Percentiles rank a stretch among this genome's conserved stretches.
These are phyloP conservation scores for Lathronympha strigana DNA, from an alignment of 2,888 invertebrate species.

Conservation along the genomic window DNA sequence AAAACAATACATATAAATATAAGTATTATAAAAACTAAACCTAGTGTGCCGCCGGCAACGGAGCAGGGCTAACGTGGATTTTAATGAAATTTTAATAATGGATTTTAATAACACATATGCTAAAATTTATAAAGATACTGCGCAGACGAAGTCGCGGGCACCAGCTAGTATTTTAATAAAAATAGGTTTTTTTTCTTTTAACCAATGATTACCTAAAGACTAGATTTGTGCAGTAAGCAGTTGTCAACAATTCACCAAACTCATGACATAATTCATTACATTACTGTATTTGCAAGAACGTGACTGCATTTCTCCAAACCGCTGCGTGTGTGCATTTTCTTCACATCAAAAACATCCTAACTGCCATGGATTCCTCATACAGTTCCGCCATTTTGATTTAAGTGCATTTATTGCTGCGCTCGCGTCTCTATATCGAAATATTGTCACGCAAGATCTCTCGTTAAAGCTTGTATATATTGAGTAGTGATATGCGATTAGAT, in stretches of 20 bases:
- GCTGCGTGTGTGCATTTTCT: neutral
- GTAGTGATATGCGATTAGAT: constrained; percentile 5
- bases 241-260: constrained; percentile 6
- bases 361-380: neutral
- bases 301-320: constrained; percentile 26
- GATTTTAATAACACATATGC: no score
- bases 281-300: constrained; percentile 1
- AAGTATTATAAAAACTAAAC: no score
- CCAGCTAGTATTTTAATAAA: no score
- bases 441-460: constrained; percentile 27
- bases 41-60: no score
- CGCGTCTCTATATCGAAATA: constrained; percentile 19
- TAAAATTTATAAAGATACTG: no score
- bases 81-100: no score
- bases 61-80: no score
- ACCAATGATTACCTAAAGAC: no score
- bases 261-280: constrained; percentile 15
- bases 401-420: neutral
- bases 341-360: neutral
- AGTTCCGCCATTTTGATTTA: neutral
- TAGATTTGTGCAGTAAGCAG: no score
- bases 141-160: no score
- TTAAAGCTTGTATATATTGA: constrained; percentile 2
- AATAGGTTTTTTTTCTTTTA: no score
- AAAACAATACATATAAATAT: no score